Conservation (phyloP, 2,797 vertebrate species). For the Chelon auratus region DNA sequence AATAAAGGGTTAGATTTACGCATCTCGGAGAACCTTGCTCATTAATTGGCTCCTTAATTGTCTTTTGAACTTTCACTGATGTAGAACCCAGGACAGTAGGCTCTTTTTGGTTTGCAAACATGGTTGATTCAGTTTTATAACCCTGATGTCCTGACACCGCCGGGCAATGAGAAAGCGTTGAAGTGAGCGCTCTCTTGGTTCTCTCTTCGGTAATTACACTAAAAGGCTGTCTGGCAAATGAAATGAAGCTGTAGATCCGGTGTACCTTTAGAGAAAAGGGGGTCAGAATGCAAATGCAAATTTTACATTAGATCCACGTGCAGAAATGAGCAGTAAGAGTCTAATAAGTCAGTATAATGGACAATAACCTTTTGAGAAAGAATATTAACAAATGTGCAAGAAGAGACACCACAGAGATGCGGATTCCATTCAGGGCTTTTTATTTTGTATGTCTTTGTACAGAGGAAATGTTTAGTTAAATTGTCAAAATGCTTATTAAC, state of each 20-base stretch:
- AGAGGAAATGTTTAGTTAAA: no score
- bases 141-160: conserved; percentile 54
- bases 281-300: conserved; percentile 33
- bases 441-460: no score
- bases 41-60: conserved; percentile 77
- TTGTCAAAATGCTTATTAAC: no score
- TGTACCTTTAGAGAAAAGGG: conserved; percentile 3
- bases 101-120: conserved; percentile 57
- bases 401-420: no score
- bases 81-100: conserved; percentile 63
- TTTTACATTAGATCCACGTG: conserved; percentile 14
- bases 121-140: conserved; percentile 73
- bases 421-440: no score
- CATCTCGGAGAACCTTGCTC: conserved; percentile 52
- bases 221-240: conserved; percentile 23
- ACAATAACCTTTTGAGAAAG: conserved; percentile 10
- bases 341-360: conserved; percentile 14
- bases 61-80: conserved; percentile 75
- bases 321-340: conserved; percentile 22
- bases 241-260: conserved; percentile 12
- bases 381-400: no score
- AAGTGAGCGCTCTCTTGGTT: conserved; percentile 32
- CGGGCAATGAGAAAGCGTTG: conserved; percentile 20
- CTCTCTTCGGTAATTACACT: conserved; percentile 52
- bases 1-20: conserved; percentile 35